Evolutionary conservation across 2,888 invertebrate genomes (phyloP).

Genomic region (Synergus umbraculus): DNA sequence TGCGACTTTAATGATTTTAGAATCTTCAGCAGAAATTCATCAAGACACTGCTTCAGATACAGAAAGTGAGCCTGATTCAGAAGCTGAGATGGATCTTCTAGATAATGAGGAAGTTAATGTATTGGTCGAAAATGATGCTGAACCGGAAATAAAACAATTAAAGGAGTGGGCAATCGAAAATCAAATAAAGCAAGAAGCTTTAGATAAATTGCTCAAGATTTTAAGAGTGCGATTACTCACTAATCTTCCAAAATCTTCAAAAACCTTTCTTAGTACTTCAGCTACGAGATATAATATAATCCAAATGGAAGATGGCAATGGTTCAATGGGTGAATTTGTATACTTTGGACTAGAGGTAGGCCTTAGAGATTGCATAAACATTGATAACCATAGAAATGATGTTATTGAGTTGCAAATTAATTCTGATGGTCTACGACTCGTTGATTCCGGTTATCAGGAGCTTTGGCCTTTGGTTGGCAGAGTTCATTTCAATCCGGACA

Average conservation of each 20-base stretch:
- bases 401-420: slow-evolving; percentile 48
- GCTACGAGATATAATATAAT: slow-evolving; percentile 42
- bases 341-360: slow-evolving; percentile 48
- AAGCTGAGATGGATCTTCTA: not conserved
- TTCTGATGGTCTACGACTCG: slow-evolving; percentile 52
- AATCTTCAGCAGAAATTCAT: not conserved
- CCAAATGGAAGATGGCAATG: slow-evolving; percentile 31
- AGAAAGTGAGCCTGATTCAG: slow-evolving; percentile 9
- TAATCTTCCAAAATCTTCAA: slow-evolving; percentile 49
- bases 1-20: not conserved
- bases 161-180: slow-evolving; percentile 44
- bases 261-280: slow-evolving; percentile 47
- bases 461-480: slow-evolving; percentile 53
- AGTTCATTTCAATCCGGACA: too few species aligned
- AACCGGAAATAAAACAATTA: slow-evolving; percentile 43
- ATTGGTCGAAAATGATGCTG: not conserved
- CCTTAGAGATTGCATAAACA: slow-evolving; percentile 46
- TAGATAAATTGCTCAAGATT: slow-evolving; percentile 45
- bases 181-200: slow-evolving; percentile 33
- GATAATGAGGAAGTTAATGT: slow-evolving; percentile 2
- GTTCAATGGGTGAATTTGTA: slow-evolving; percentile 43
- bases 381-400: slow-evolving; percentile 44
- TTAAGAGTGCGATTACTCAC: slow-evolving; percentile 47
- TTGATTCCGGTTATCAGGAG: slow-evolving; percentile 48
- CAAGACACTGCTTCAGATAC: not conserved